Base-by-base conservation (phyloP, 2,888 invertebrate species). In the Perdita meconis region DNA sequence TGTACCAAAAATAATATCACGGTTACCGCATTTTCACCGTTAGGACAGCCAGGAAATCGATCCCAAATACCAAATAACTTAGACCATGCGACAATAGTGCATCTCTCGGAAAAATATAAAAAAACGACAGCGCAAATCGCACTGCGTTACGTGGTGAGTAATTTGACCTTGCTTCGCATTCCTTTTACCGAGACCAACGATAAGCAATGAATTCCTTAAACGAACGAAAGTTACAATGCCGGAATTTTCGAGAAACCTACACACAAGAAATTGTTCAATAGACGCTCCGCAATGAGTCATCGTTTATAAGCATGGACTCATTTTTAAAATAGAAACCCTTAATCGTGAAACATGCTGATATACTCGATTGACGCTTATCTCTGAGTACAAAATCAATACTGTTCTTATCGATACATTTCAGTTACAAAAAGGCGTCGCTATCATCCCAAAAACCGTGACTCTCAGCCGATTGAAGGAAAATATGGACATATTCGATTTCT, bases 21-120 rank as follows among this genome's bases (percentile, higher is more conserved):
- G 1, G 90, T 97, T 1, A 97, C 96, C 0, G 97, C 96, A 0
- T 98, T 97, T 93, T 96, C 96, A 80, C 97, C 97, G 0, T 93
- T 97, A 24, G 97, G 96, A 10, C 95, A 96, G 0, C 96, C 97
- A 2, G 97, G 96, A 94, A 96, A 95, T 19, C 94, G 95, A 91
- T 94, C 95, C 0, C 95, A 91, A 0, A 95, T 96, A 74, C 94
- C 95, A 93, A 26, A 96, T 96, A 94, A 94, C 1, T 86, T 96
- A 86, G 94, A 95, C 0, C 95, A 96, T 88, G 93, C 94, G 0
- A 93, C 93, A 81, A 92, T 97, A 1, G 92, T 94, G 77, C 90
- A 91, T 22, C 93, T 97, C 60, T 96, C 95, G 5, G 90, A 94
- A 10, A 95, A 95, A 73, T 94, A 96, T 67, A 93, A 94, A 0